A percentile compares a stretch with the other conserved stretches of the same genome.
phyloP scores from a whole-genome alignment of 2,888 invertebrate species.

The Hypselothyrea guttata region DNA sequence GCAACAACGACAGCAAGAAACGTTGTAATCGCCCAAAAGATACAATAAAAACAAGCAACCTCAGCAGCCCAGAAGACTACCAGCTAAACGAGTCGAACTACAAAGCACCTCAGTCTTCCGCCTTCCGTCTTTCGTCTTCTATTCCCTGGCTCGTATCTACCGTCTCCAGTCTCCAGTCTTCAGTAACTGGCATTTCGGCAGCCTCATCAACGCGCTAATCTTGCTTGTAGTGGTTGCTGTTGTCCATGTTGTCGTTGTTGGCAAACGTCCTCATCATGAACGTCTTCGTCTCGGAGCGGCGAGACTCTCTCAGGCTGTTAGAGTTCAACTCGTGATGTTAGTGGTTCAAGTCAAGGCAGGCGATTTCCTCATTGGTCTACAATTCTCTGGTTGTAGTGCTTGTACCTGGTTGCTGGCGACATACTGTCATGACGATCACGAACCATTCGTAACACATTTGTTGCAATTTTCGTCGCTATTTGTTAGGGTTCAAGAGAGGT shows the following conservation, averaged over 20 bases:
- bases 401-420: slow-evolving; percentile 56
- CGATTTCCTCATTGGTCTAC: slow-evolving; percentile 73
- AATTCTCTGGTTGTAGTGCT: slow-evolving; percentile 32
- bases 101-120: slow-evolving; percentile 22
- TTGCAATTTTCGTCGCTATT: slow-evolving; percentile 78
- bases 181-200: slow-evolving; percentile 53
- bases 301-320: slow-evolving; percentile 74
- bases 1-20: slow-evolving; percentile 37
- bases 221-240: slow-evolving; percentile 43
- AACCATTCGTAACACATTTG: slow-evolving; percentile 78
- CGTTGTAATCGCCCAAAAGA: slow-evolving; percentile 59
- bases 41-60: slow-evolving; percentile 66
- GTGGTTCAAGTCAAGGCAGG: slow-evolving; percentile 71
- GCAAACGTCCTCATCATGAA: slow-evolving; percentile 62
- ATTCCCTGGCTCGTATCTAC: too few relatives aligned
- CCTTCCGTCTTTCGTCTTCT: slow-evolving; percentile 10
- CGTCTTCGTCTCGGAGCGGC: slow-evolving; percentile 48
- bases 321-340: slow-evolving; percentile 80
- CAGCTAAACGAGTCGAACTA: slow-evolving; percentile 37
- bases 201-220: slow-evolving; percentile 69
- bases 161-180: slow-evolving; percentile 11
- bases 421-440: slow-evolving; percentile 78
- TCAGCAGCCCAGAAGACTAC: slow-evolving; percentile 63
- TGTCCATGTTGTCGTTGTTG: slow-evolving; percentile 52
- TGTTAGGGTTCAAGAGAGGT: slow-evolving; percentile 71